Percentiles rank a stretch among this genome's conserved stretches.
phyloP scores from a whole-genome alignment of 2,113 vertebrate species.

The Cepphus grylle region DNA sequence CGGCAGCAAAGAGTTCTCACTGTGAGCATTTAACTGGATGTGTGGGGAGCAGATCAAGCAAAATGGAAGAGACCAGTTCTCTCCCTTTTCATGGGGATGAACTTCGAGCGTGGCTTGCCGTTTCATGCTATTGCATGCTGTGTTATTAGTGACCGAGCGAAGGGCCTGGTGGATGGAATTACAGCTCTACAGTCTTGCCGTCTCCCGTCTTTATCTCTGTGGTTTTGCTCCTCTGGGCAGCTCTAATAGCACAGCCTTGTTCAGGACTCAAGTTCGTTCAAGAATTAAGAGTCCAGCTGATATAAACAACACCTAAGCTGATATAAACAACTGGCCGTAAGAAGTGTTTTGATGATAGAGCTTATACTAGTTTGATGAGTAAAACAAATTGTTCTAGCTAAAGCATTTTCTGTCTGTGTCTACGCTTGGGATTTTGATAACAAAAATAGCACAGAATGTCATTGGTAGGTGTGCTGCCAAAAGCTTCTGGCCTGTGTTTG shows the following conservation, averaged over 20 bases:
- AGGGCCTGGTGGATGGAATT: not conserved
- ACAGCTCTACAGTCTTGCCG: not conserved
- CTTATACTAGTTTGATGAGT: not conserved
- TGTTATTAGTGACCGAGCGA: not conserved
- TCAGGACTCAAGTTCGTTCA: not conserved
- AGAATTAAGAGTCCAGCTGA: not conserved
- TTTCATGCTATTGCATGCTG: not conserved
- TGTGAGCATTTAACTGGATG: not conserved
- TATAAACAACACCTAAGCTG: not conserved
- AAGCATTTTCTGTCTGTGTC: not conserved
- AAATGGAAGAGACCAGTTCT: not conserved
- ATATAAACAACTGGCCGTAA: not conserved
- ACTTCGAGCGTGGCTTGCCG: not conserved
- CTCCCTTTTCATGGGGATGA: not conserved
- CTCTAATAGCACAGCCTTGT: not conserved
- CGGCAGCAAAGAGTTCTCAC: not conserved
- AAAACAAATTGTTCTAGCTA: conserved; percentile 32
- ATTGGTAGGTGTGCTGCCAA: conserved; percentile 11
- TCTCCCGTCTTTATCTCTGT: not conserved
- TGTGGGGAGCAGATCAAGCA: not conserved
- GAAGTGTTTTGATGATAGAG: not conserved
- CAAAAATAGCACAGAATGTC: conserved; percentile 32
- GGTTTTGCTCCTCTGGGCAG: not conserved
- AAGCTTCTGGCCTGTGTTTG: not conserved
- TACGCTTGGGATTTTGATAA: not conserved